Evolutionary conservation across 2,797 vertebrate species (phyloP).

Genomic region (Mycteria americana): DNA sequence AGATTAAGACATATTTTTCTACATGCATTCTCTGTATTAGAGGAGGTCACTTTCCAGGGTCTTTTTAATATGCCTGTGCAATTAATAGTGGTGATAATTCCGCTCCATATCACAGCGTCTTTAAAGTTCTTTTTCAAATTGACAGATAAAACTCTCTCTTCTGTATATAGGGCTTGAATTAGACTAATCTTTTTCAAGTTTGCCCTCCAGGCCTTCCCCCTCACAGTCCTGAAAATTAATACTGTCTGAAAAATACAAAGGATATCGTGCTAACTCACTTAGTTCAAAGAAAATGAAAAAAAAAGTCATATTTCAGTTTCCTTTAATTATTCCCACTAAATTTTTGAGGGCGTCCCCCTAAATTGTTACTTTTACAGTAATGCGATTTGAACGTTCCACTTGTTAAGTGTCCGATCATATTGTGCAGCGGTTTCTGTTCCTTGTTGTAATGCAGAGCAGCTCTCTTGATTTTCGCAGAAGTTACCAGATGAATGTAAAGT

Average conservation of each 20-base stretch:
- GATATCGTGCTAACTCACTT: slow-evolving; percentile 50
- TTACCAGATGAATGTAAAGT: neutral
- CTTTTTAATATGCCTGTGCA: slow-evolving; percentile 82
- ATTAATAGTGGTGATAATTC: slow-evolving; percentile 82
- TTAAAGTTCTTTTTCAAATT: slow-evolving; percentile 76
- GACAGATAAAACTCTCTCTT: slow-evolving; percentile 74
- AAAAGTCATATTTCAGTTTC: slow-evolving; percentile 5
- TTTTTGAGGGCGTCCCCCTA: slow-evolving; percentile 58
- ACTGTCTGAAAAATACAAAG: slow-evolving; percentile 76
- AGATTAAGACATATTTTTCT: slow-evolving; percentile 83
- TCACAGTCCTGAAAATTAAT: slow-evolving; percentile 75
- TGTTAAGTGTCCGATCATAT: neutral
- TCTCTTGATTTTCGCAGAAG: neutral
- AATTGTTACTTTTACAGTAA: slow-evolving; percentile 14
- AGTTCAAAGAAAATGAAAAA: slow-evolving; percentile 53
- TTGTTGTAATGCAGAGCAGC: neutral
- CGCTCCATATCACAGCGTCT: slow-evolving; percentile 70
- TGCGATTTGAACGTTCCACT: neutral
- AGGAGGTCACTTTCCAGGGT: slow-evolving; percentile 81
- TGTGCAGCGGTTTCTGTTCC: neutral
- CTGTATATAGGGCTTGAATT: slow-evolving; percentile 71
- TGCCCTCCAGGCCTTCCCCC: slow-evolving; percentile 64
- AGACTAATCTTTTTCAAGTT: slow-evolving; percentile 79
- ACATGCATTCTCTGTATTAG: slow-evolving; percentile 77
- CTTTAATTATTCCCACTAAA: slow-evolving; percentile 76